A percentile compares a stretch with the other conserved stretches of the same genome.
phyloP scores from a whole-genome alignment of 2,113 vertebrate species.

The Gorilla gorilla region DNA sequence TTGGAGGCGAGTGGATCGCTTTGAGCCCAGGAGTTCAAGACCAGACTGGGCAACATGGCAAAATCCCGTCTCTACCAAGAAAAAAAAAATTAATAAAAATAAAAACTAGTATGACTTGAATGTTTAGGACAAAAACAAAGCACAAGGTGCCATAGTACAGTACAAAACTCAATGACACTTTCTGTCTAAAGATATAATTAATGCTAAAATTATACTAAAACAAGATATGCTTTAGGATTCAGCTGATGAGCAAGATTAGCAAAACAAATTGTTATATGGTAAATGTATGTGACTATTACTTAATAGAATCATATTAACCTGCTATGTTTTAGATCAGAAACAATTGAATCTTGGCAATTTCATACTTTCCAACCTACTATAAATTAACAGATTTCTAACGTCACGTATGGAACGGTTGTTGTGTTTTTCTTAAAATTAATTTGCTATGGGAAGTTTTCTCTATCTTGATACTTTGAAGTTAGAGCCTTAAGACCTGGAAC shows the following conservation, averaged over 20 bases:
- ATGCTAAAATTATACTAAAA: constrained; percentile 3
- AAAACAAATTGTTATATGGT: neutral
- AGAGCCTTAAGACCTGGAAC: neutral
- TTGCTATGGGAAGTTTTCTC: neutral
- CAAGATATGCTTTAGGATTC: neutral
- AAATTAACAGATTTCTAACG: constrained; percentile 2
- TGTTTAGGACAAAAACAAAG: neutral
- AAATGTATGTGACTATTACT: neutral
- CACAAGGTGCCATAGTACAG: rapidly evolving
- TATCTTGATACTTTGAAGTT: neutral
- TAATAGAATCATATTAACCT: neutral
- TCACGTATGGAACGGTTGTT: neutral
- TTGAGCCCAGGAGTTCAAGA: neutral
- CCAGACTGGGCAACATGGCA: neutral
- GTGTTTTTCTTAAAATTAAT: neutral
- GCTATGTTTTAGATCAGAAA: neutral
- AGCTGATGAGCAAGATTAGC: neutral
- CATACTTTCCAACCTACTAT: neutral
- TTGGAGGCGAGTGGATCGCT: too few relatives aligned
- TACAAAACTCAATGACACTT: neutral
- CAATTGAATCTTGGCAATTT: neutral
- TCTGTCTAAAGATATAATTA: neutral
- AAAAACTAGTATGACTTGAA: neutral
- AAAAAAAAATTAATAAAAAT: too few relatives aligned
- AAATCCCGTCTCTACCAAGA: neutral